Evolutionary conservation across 1,140 invertebrate genomes (phyloP), one percentile per base, ranked within the genome.

Genomic region (Neelides sp.): DNA sequence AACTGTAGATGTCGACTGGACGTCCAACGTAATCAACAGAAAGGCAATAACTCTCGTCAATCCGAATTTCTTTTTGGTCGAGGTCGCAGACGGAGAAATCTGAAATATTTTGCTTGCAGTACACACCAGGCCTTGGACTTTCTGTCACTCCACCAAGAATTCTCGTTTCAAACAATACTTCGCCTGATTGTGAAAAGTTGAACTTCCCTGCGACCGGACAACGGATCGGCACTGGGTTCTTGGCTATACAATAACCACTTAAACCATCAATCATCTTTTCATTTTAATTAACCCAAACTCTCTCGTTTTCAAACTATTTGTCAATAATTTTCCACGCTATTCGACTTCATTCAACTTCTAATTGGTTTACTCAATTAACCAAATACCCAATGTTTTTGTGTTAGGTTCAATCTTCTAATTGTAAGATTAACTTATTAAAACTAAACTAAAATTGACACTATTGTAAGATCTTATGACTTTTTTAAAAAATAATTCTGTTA

Each of bases 161-260:
- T 66, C 91, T 73, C 3, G 91, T 96, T 69, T 82, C 82, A 65
- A 96, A 95, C 15, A 74, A 76, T 36, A 88, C 80, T 56, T 92
- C 87, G 26, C 87, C 88, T 59, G 71, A 76, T 69, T 97, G 92
- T 1, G 79, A 79, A 64, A 97, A 97, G 65, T 82, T 86, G 62
- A 90, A 97, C 69, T 95, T 94, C 7, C 94, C 93, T 36, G 89
- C 93, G 1, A 98, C 81, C 0, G 94, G 93, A 69, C 93, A 97
- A 41, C 87, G 77, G 5, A 97, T 83, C 3, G 90, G 84, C 0
- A 89, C 81, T 0, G 93, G 93, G 69, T 92, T 82, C 66, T 85
- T 84, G 23, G 88, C 88, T 83, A 62, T 27, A 69, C 68, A 58
- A 50, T 40, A n/a, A 34, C 12, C 50, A 54, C 53, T 41, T 13